phyloP scores from a whole-genome alignment of 2,113 vertebrate genomes.

The Hylia prasina region DNA sequence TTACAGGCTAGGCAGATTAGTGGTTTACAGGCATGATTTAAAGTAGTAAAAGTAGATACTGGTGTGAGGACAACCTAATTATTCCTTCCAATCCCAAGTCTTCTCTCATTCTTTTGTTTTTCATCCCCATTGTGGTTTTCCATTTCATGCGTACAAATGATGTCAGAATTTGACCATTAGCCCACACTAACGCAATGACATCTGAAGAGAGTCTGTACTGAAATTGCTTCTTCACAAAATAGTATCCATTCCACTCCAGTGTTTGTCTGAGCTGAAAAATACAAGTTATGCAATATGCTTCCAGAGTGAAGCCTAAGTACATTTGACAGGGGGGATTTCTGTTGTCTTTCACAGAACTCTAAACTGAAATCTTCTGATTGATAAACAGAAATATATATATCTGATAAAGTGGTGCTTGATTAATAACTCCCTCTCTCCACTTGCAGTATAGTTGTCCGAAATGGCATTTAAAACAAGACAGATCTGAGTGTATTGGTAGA shows the following conservation, averaged over 20 bases:
- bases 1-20: neutral
- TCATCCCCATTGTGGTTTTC: neutral
- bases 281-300: neutral
- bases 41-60: neutral
- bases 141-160: neutral
- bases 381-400: neutral
- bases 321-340: neutral
- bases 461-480: neutral
- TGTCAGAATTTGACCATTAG: neutral
- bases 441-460: neutral
- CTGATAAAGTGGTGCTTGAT: neutral
- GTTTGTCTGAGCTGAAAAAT: neutral
- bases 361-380: neutral
- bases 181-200: accelerated
- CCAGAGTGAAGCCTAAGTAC: neutral
- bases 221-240: neutral
- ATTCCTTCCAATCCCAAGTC: neutral
- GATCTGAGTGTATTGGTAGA: neutral
- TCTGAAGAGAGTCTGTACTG: neutral
- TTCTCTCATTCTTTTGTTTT: neutral
- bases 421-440: neutral
- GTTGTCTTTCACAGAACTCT: neutral
- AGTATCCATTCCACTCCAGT: neutral
- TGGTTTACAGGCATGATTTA: neutral
- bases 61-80: neutral